phyloP scores from a whole-genome alignment of 2,113 vertebrate genomes.

The Hemichromis elongatus region DNA sequence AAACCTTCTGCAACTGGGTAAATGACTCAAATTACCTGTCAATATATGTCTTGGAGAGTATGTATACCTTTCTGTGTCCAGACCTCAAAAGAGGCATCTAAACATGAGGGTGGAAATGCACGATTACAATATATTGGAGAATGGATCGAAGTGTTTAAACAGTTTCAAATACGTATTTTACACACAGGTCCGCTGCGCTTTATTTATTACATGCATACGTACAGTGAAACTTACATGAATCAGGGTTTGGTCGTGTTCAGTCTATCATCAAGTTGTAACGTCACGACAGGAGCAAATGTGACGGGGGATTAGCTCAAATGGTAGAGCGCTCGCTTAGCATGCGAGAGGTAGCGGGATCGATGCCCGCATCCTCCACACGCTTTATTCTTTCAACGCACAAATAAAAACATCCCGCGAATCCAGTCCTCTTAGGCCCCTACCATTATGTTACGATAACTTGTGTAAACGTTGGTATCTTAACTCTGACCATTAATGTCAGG shows the following conservation, averaged over 20 bases:
- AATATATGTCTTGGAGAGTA: too few relatives aligned
- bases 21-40: too few relatives aligned
- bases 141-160: too few relatives aligned
- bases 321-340: slow-evolving; percentile 78
- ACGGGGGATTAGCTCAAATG: slow-evolving; percentile 77
- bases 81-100: too few relatives aligned
- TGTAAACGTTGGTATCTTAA: not conserved
- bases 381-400: fast-evolving
- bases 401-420: fast-evolving
- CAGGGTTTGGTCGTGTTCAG: not conserved
- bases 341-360: slow-evolving; percentile 72
- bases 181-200: not conserved
- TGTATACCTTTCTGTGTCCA: too few relatives aligned
- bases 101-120: too few relatives aligned
- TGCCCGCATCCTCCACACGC: slow-evolving; percentile 38
- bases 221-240: not conserved
- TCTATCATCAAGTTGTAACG: fast-evolving
- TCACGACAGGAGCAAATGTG: too few relatives aligned
- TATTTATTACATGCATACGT: not conserved
- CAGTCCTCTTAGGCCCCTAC: fast-evolving
- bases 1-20: too few relatives aligned
- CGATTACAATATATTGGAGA: too few relatives aligned
- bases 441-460: not conserved
- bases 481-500: not conserved
- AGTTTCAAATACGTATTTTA: not conserved